Evolutionary conservation across 2,113 vertebrate genomes (phyloP).

Genomic region (Myrmecobius fasciatus): DNA sequence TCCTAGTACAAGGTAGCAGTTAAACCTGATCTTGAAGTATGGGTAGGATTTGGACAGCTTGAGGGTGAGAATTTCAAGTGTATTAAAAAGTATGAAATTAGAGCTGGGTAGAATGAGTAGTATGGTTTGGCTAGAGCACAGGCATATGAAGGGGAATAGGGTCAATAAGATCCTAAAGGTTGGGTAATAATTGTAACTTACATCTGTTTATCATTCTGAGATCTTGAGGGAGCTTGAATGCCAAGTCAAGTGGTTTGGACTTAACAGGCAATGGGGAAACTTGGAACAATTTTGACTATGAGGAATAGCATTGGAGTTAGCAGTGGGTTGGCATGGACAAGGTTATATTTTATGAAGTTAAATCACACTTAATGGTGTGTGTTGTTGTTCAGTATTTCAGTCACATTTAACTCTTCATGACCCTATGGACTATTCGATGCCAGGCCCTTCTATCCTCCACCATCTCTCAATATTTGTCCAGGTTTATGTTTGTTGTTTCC

Average conservation of each 20-base stretch:
- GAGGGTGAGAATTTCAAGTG: neutral
- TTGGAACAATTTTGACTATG: neutral
- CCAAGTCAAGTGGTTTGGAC: neutral
- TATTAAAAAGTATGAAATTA: neutral
- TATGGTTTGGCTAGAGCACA: neutral
- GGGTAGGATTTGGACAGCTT: neutral
- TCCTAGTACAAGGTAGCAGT: neutral
- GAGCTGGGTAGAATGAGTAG: neutral
- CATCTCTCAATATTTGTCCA: too few relatives aligned
- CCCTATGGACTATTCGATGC: too few relatives aligned
- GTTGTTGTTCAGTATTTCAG: too few relatives aligned
- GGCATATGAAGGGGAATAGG: neutral
- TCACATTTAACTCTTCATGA: too few relatives aligned
- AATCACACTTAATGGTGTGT: neutral
- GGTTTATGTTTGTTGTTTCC: too few relatives aligned
- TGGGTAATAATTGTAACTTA: neutral
- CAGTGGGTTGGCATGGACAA: neutral
- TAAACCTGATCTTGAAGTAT: neutral
- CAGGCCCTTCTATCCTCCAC: too few relatives aligned
- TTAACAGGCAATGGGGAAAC: neutral
- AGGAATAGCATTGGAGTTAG: too few relatives aligned
- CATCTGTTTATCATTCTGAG: neutral
- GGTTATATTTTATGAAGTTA: neutral
- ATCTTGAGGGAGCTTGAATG: neutral
- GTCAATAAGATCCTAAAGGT: neutral